Evolutionary conservation across 2,888 invertebrate genomes (phyloP).

Genomic region (Cephus sareptanus): DNA sequence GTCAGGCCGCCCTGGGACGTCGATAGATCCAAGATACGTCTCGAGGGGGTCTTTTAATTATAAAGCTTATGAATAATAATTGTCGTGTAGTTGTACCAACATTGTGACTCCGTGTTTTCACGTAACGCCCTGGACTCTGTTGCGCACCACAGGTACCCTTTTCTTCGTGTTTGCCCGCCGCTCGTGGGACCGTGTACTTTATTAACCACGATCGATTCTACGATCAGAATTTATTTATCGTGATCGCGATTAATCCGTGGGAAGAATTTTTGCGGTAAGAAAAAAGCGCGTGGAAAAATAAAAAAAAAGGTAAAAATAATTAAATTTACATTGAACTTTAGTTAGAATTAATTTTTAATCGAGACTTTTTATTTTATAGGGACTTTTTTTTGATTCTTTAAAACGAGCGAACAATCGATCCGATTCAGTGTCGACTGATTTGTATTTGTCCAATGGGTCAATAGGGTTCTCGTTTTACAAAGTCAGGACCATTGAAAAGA

Average conservation of each 20-base stretch:
- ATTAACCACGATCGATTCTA: conserved; percentile 1
- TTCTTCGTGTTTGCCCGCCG: conserved; percentile 50
- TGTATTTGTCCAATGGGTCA: background rate
- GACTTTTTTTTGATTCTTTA: background rate
- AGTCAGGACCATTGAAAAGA: background rate
- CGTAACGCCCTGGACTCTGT: conserved; percentile 61
- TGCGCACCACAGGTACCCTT: conserved; percentile 53
- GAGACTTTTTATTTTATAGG: background rate
- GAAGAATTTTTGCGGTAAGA: background rate
- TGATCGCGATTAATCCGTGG: background rate
- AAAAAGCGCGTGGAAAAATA: no score
- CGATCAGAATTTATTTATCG: background rate
- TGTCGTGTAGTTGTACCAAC: conserved; percentile 66
- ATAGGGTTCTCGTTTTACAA: background rate
- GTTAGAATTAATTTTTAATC: background rate
- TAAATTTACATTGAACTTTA: background rate
- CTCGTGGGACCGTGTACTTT: conserved; percentile 43
- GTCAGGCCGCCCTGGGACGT: conserved; percentile 34
- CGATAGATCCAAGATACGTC: conserved; percentile 45
- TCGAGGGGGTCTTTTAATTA: conserved; percentile 54
- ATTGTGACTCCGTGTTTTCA: conserved; percentile 65
- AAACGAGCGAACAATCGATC: background rate
- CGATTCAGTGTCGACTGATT: background rate
- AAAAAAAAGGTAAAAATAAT: no score
- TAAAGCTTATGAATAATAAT: conserved; percentile 65